Evolutionary conservation across 2,888 invertebrate genomes (phyloP), one percentile per base, ranked within the genome.

Genomic region (Agrochola lota): DNA sequence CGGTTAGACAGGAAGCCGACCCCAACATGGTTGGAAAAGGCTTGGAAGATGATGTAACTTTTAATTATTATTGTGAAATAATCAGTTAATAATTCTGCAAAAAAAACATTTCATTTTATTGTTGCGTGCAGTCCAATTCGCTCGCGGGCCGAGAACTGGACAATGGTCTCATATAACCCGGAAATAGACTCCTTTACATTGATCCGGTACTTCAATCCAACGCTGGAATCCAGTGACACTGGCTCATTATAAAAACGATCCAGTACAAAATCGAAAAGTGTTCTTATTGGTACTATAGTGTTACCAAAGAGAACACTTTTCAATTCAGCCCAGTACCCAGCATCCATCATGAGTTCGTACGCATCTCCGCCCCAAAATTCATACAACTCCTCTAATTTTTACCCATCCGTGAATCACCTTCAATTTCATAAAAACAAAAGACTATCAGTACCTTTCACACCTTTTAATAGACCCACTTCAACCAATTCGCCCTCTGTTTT

Each of bases 401-500:
- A 17, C 30, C 2, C 30, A 12, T 20, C 15, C 3, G 5, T 46
- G 0, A 49, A 40, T 12, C 7, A 7, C 26, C 43, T 30, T 23
- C 8, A 68, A 55, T 40, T 57, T 4, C 17, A 30, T 40, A 66
- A 60, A 63, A 68, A 67, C 35, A 70, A 70, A 70, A 81, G 30
- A 6, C 17, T 30, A 77, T 83, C 59, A 62, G 46, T 6, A 57
- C 15, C 46, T 49, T 69, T 52, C 59, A 59, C 57, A 70, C 64
- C 73, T 55, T 73, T 69, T 82, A 71, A 77, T 74, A 62, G 49
- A 69, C n/a, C 52, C 52, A 62, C 60, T 83, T 78, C 23, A 67
- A 83, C 35, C 43, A 46, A 78, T 82, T 60, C 71, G 30, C 52
- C 62, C n/a, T 77, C 73, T n/a, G 4, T 81, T 80, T 30, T 63